Evolutionary conservation across 2,113 vertebrate genomes (phyloP).

Genomic region (Trinectes maculatus): DNA sequence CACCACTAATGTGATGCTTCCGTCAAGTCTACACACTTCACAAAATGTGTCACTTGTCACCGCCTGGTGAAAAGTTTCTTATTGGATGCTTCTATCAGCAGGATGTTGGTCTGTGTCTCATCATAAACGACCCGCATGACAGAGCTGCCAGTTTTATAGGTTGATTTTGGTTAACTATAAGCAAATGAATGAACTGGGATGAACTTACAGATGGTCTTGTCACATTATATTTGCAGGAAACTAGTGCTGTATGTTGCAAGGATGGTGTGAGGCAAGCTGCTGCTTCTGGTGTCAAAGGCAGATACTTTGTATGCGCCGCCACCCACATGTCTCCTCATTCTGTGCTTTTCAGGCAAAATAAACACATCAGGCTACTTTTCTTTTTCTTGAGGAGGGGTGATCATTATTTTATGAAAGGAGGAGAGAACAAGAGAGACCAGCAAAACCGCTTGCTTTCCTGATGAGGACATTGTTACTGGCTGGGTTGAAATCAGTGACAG

Average conservation of each 20-base stretch:
- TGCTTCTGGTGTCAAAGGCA: not conserved
- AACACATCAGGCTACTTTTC: not conserved
- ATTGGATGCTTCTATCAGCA: not conserved
- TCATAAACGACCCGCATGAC: not conserved
- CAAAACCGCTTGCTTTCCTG: no score
- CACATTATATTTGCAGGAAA: not conserved
- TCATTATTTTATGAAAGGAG: constrained; percentile 4
- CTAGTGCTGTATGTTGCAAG: not conserved
- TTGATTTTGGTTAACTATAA: not conserved
- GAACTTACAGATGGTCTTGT: not conserved
- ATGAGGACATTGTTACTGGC: no score
- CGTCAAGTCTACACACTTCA: no score
- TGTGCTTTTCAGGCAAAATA: not conserved
- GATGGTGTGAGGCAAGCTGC: not conserved
- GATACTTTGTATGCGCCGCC: not conserved
- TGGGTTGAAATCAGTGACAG: no score
- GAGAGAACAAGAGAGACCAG: no score
- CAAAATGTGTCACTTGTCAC: not conserved
- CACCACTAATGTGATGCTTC: not conserved
- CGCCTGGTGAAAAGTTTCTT: not conserved
- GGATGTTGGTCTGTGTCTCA: not conserved
- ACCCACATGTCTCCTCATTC: not conserved
- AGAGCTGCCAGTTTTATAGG: not conserved
- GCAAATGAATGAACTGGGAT: not conserved
- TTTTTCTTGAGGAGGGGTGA: not conserved